Percentiles rank a stretch among this genome's conserved stretches.
Evolutionary conservation across 23 tunicate genomes (phyloP).

Genomic region (Oikopleura dioica): DNA sequence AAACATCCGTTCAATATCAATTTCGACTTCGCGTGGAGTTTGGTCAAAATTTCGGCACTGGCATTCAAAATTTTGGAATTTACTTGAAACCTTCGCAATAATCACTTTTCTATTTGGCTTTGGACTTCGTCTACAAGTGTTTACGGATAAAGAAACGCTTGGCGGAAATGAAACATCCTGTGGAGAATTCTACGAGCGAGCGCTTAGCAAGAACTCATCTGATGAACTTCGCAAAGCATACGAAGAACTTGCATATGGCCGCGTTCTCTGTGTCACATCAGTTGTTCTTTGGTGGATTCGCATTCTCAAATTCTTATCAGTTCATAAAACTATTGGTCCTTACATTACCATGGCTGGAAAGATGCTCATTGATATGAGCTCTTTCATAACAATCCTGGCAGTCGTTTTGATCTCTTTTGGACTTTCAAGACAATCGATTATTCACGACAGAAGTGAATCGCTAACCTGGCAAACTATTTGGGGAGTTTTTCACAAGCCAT

Average conservation of each 20-base stretch:
- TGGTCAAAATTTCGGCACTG: not conserved
- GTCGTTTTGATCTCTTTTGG: constrained; percentile 65
- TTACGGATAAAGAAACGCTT: no score
- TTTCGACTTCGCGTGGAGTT: constrained; percentile 3
- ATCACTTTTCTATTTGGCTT: constrained; percentile 9
- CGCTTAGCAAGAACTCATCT: not conserved
- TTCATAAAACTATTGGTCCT: constrained; percentile 63
- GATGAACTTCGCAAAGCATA: not conserved
- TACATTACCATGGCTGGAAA: constrained; percentile 78
- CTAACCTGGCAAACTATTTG: constrained; percentile 27
- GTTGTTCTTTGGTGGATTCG: constrained; percentile 55
- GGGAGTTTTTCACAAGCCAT: constrained; percentile 51
- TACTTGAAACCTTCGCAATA: constrained; percentile 19
- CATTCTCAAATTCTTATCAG: constrained; percentile 39
- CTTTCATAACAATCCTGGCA: constrained; percentile 40
- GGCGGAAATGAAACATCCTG: no score
- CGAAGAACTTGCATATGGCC: constrained; percentile 18
- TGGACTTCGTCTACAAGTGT: no score
- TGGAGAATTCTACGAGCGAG: no score
- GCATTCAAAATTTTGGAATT: constrained; percentile 31
- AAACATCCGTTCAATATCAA: not conserved
- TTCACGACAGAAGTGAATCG: constrained; percentile 25
- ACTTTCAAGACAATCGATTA: constrained; percentile 53
- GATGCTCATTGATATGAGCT: constrained; percentile 63
- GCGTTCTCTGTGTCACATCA: constrained; percentile 35